Evolutionary conservation across 1,140 invertebrate genomes (phyloP), one percentile per base, ranked within the genome.

Genomic region (Tetramorium alpestre): DNA sequence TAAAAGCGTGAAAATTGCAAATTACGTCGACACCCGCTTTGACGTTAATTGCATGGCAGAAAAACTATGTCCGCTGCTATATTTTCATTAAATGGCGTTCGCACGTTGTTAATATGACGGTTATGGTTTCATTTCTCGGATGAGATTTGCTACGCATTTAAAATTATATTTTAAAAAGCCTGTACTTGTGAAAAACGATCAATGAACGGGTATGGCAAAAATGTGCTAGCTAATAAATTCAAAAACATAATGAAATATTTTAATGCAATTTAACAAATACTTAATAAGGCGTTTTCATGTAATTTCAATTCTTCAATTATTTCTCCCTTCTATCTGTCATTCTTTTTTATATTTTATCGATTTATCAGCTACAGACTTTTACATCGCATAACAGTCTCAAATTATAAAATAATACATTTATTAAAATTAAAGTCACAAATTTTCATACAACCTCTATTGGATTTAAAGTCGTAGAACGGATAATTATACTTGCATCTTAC

Each of bases 1-100:
- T 84, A 84, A 84, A 84, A 84, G 80, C 69, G 54, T 62, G 80
- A 72, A 84, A 84, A 84, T 84, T 84, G 69, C 69, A 84, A 84
- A 84, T 75, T 84, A 84, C 54, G 69, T 47, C 80, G 80, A 84
- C 80, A 84, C 80, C 80, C 80, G 80, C 80, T 60, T 73, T 73
- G 80, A 84, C 69, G 69, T 84, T 84, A 84, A 84, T 84, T 75
- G 69, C 80, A 65, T 60, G 73, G 82, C 82, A 64, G 47, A 67
- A 85, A 64, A 78, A 78, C 58, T 64, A 84, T 60, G 80, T 84
- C 69, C 69, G 80, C 80, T 84, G 80, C 69, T 56, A 84, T 84
- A 84, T 84, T 75, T 84, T 84, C 80, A 84, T 84, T 84, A 84
- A 73, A 84, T 47, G 69, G 54, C 69, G 51, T 84, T 84, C 54